These are phyloP conservation scores for Leucophora obtusa DNA, from an alignment of 2,888 invertebrate species.

Conservation along the genomic window DNA sequence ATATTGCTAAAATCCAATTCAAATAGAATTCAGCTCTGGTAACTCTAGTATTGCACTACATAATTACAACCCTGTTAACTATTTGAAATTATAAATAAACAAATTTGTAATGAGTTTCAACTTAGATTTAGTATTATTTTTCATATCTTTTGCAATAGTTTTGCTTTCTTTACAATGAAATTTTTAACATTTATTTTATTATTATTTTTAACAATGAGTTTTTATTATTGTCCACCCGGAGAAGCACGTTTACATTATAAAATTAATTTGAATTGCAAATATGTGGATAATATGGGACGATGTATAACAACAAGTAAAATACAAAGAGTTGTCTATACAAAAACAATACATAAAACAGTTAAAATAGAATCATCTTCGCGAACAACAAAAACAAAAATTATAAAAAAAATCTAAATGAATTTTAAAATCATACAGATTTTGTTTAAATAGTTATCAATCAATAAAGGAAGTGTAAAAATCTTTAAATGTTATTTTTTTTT, in stretches of 20 bases:
- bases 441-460: slow-evolving; percentile 9
- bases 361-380: not conserved
- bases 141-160: not conserved
- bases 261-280: not conserved
- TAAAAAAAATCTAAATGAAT: not conserved
- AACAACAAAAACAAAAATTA: not conserved
- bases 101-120: not conserved
- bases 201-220: not conserved
- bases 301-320: slow-evolving; percentile 10
- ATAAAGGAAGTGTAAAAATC: slow-evolving; percentile 47
- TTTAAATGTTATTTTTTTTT: slow-evolving; percentile 36
- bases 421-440: too few relatives aligned
- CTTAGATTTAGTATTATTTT: slow-evolving; percentile 1
- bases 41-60: not conserved
- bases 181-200: not conserved
- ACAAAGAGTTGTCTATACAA: slow-evolving; percentile 30
- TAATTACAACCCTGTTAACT: not conserved
- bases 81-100: not conserved
- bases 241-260: not conserved
- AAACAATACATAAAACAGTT: too few relatives aligned
- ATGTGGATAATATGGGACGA: slow-evolving; percentile 20
- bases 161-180: not conserved
- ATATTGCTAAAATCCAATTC: too few relatives aligned
- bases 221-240: not conserved
- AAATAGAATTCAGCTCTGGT: not conserved